Conservation (phyloP, 2,888 invertebrate species). For the Drosophila meridiana region DNA sequence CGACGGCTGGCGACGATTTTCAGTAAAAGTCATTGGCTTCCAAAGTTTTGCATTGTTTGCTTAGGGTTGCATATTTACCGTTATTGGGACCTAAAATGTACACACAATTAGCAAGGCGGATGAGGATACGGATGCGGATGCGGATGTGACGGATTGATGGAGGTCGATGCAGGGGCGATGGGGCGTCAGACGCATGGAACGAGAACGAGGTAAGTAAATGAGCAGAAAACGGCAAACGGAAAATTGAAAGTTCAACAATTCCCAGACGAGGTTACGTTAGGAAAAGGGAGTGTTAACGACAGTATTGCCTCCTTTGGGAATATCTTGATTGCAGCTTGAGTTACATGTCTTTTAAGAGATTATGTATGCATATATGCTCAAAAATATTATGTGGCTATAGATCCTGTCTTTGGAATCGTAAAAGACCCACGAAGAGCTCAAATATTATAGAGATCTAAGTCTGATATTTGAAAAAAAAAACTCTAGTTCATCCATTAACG, state of each 20-base stretch:
- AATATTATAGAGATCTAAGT: too few species aligned
- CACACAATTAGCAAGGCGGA: conserved; percentile 76
- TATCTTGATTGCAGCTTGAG: neutral
- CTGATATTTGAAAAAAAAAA: too few species aligned
- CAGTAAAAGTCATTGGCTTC: conserved; percentile 98
- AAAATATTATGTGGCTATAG: too few species aligned
- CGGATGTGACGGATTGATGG: conserved; percentile 46
- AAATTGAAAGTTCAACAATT: neutral
- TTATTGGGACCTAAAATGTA: conserved; percentile 88
- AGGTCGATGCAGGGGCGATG: conserved; percentile 13
- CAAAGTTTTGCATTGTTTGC: conserved; percentile 97
- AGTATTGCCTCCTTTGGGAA: too few species aligned
- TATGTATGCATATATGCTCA: neutral
- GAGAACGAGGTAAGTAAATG: conserved; percentile 36
- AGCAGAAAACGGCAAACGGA: conserved; percentile 1
- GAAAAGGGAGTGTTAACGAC: too few species aligned
- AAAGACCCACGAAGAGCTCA: too few species aligned
- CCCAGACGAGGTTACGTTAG: too few species aligned
- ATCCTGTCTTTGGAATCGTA: neutral
- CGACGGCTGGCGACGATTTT: conserved; percentile 88
- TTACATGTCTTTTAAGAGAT: neutral
- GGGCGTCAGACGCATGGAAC: conserved; percentile 50
- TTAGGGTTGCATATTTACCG: conserved; percentile 97
- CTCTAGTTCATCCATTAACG: too few species aligned
- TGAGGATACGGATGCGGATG: conserved; percentile 67